phyloP scores from a whole-genome alignment of 2,797 vertebrate genomes.

The Lepidocolaptes lacrymiger region DNA sequence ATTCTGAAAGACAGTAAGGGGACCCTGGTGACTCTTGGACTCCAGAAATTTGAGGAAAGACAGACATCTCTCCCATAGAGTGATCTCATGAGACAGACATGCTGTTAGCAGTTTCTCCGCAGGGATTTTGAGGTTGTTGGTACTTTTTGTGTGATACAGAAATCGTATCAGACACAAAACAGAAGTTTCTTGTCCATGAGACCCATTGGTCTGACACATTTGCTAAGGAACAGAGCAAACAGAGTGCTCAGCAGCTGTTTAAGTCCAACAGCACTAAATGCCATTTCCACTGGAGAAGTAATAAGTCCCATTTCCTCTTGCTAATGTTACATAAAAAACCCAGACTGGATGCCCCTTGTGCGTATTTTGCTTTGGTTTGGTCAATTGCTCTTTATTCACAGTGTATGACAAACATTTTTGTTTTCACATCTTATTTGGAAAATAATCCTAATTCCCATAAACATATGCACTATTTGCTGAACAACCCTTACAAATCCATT shows the following conservation, averaged over 20 bases:
- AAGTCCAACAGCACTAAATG: not conserved
- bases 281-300: not conserved
- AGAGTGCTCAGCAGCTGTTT: not conserved
- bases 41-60: not conserved
- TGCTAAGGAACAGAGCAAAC: not conserved
- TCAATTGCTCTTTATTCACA: not conserved
- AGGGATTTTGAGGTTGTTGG: not conserved
- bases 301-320: not conserved
- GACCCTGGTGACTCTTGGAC: not conserved
- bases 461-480: not conserved
- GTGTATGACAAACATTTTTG: not conserved
- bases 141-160: not conserved
- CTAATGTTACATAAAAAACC: not conserved
- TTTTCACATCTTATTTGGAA: not conserved
- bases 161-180: not conserved
- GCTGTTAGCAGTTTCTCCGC: not conserved
- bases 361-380: not conserved
- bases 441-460: not conserved
- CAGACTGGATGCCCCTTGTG: not conserved
- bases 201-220: not conserved
- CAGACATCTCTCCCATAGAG: not conserved
- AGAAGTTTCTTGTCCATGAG: not conserved
- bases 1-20: not conserved
- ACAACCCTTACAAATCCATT: not conserved
- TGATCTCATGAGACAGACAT: rapidly evolving